Conservation (phyloP, 2,888 invertebrate species). For the Andrena bucephala region DNA sequence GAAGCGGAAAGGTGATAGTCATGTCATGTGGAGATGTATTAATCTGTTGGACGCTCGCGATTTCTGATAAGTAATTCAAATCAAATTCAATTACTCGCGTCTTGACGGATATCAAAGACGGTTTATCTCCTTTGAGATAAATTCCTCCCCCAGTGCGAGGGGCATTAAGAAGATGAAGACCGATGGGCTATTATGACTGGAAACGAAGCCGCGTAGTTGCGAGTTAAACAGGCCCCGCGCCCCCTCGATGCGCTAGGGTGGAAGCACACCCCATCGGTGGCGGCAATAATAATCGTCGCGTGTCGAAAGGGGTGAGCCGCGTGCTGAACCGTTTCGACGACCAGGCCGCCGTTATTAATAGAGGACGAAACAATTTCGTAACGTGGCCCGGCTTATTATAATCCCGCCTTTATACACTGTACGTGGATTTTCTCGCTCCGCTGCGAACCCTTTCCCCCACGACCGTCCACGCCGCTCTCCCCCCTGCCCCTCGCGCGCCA, state of each 20-base stretch:
- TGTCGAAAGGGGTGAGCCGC: constrained; percentile 63
- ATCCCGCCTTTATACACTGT: constrained; percentile 75
- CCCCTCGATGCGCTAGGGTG: constrained; percentile 18
- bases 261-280: constrained; percentile 48
- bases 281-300: constrained; percentile 70
- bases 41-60: too few relatives aligned
- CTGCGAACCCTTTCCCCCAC: constrained; percentile 44
- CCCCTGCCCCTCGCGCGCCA: not conserved
- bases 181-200: constrained; percentile 50
- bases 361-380: constrained; percentile 81
- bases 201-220: constrained; percentile 40
- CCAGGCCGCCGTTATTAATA: constrained; percentile 73
- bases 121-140: constrained; percentile 37
- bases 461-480: not conserved
- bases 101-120: constrained; percentile 29
- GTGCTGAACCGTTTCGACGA: constrained; percentile 47
- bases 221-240: constrained; percentile 44
- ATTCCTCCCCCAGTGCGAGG: not conserved
- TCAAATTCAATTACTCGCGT: constrained; percentile 40
- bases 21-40: not conserved
- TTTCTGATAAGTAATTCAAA: not conserved
- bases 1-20: not conserved
- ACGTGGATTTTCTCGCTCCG: constrained; percentile 63
- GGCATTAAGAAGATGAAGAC: constrained; percentile 59
- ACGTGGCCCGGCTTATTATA: constrained; percentile 79